Evolutionary conservation across 2,888 invertebrate genomes (phyloP).

Genomic region (Macaria notata): DNA sequence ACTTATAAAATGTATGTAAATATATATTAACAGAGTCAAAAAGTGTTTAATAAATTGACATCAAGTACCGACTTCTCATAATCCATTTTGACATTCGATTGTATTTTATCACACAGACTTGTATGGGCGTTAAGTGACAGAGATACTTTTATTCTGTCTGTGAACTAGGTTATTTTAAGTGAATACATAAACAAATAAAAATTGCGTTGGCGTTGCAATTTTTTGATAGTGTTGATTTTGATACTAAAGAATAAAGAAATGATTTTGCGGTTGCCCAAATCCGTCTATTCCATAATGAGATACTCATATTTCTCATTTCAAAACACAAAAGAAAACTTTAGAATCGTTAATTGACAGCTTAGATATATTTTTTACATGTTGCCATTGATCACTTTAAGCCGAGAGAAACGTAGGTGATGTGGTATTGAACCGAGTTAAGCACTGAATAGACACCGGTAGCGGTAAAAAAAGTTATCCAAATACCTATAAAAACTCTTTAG

Average conservation of each 20-base stretch:
- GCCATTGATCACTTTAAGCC: not conserved
- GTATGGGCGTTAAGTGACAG: conserved; percentile 29
- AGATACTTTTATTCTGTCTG: conserved; percentile 29
- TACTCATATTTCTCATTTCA: not conserved
- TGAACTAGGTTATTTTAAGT: conserved; percentile 7
- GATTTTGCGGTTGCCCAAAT: too few relatives aligned
- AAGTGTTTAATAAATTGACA: conserved; percentile 28
- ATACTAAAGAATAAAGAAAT: too few relatives aligned
- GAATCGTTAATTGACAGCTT: conserved; percentile 3
- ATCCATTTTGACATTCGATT: conserved; percentile 41
- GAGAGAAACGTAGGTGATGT: not conserved
- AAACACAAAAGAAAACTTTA: not conserved
- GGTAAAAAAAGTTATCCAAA: conserved; percentile 1
- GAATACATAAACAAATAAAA: too few relatives aligned
- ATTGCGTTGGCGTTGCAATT: too few relatives aligned
- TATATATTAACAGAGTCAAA: too few relatives aligned
- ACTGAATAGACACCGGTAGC: not conserved
- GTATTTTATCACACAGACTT: conserved; percentile 13
- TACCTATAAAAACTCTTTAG: not conserved
- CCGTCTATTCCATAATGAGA: too few relatives aligned
- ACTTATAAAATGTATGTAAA: too few relatives aligned
- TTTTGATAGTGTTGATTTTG: too few relatives aligned
- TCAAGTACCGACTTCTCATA: conserved; percentile 36
- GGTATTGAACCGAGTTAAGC: not conserved
- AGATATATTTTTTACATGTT: not conserved